Evolutionary conservation across 2,888 invertebrate species (phyloP).

Genomic region (Lepeophtheirus nordmannii): DNA sequence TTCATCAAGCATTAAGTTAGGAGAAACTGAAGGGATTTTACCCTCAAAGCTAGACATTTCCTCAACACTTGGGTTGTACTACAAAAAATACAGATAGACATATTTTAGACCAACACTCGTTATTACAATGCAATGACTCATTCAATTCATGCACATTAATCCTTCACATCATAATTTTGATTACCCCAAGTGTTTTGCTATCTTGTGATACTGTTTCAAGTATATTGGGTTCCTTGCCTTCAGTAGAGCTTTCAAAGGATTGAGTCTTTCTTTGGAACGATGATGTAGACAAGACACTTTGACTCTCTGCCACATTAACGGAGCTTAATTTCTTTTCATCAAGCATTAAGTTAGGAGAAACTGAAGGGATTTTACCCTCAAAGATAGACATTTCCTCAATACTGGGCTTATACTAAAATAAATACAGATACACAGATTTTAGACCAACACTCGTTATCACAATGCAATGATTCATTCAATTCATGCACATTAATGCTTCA

Average conservation of each 20-base stretch:
- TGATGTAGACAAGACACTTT: neutral
- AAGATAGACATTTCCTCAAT: neutral
- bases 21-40: neutral
- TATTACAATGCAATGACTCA: neutral
- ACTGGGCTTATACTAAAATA: neutral
- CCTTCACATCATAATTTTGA: neutral
- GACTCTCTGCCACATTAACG: neutral
- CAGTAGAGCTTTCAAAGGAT: neutral
- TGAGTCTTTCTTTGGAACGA: neutral
- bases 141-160: neutral
- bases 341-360: neutral
- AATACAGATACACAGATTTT: neutral
- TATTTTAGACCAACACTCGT: neutral
- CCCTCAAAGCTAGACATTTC: neutral
- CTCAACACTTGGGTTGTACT: neutral
- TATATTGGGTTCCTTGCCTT: neutral
- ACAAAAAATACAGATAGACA: neutral
- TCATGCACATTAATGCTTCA: neutral
- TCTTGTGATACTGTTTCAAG: neutral
- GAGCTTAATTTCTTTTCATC: neutral
- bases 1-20: neutral
- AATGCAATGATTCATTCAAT: neutral
- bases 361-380: neutral
- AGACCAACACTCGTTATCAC: neutral
- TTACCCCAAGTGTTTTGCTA: constrained; percentile 5